Evolutionary conservation across 2,888 invertebrate genomes (phyloP).

Genomic region (Conus canariensis): DNA sequence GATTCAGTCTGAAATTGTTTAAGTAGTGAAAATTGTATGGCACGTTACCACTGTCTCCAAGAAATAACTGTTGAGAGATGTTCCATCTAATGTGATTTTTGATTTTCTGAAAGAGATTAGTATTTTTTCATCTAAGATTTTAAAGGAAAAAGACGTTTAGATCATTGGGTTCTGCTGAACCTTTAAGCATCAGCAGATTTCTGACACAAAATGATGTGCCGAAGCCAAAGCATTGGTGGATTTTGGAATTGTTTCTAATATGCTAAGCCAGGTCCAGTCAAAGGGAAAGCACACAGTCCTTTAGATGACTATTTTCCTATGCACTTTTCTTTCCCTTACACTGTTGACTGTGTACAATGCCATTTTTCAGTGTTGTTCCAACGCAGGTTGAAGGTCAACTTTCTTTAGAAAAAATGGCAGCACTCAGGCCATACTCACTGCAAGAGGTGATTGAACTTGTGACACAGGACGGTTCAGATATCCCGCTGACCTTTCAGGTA

Average conservation of each 20-base stretch:
- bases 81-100: too few species aligned
- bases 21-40: too few species aligned
- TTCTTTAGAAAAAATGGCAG: neutral
- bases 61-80: too few species aligned
- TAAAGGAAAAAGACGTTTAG: too few species aligned
- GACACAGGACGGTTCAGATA: neutral
- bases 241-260: neutral
- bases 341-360: neutral
- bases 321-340: neutral
- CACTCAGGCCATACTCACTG: neutral
- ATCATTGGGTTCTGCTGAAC: neutral
- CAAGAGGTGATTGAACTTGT: neutral
- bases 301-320: neutral
- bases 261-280: neutral
- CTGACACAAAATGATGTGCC: neutral
- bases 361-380: neutral
- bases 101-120: too few species aligned
- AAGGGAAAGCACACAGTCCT: neutral
- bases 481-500: neutral
- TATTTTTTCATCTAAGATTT: too few species aligned
- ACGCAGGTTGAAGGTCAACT: neutral
- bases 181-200: neutral
- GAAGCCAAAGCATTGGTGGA: neutral
- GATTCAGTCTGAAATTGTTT: too few species aligned
- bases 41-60: too few species aligned